These are phyloP conservation scores for Cottus gobio DNA, from an alignment of 2,113 vertebrate species.

Conservation along the genomic window DNA sequence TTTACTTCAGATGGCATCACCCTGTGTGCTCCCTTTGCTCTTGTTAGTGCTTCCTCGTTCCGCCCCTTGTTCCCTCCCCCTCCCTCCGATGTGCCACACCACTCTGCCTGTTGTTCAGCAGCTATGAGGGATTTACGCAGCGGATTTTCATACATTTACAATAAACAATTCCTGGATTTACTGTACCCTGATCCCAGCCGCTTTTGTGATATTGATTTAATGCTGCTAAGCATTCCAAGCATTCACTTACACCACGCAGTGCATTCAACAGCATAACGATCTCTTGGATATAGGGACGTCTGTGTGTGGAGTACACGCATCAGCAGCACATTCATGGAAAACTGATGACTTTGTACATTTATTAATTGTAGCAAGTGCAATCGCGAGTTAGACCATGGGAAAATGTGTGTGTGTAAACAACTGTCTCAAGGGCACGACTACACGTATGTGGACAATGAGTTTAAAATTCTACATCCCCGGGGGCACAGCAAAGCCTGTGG, in stretches of 20 bases:
- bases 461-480: constrained; percentile 36
- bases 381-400: not conserved
- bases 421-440: constrained; percentile 43
- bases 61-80: not conserved
- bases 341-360: constrained; percentile 45
- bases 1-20: constrained; percentile 38
- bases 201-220: constrained; percentile 81
- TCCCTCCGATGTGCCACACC: constrained; percentile 20
- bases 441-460: constrained; percentile 63
- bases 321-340: constrained; percentile 46
- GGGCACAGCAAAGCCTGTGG: constrained; percentile 53
- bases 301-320: constrained; percentile 11
- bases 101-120: constrained; percentile 61
- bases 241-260: constrained; percentile 53
- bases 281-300: constrained; percentile 29
- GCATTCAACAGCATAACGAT: constrained; percentile 59
- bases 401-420: constrained; percentile 21
- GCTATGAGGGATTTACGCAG: constrained; percentile 68
- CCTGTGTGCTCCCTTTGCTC: constrained; percentile 21
- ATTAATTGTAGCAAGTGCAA: constrained; percentile 24
- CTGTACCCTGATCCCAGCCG: constrained; percentile 64
- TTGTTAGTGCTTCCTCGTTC: constrained; percentile 32
- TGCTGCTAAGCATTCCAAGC: constrained; percentile 59
- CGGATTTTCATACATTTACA: constrained; percentile 80
- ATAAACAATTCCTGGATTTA: constrained; percentile 81